A percentile compares a stretch with the other conserved stretches of the same genome.
Conservation (phyloP, 2,888 invertebrate species). For the Drosophila anomalata region DNA sequence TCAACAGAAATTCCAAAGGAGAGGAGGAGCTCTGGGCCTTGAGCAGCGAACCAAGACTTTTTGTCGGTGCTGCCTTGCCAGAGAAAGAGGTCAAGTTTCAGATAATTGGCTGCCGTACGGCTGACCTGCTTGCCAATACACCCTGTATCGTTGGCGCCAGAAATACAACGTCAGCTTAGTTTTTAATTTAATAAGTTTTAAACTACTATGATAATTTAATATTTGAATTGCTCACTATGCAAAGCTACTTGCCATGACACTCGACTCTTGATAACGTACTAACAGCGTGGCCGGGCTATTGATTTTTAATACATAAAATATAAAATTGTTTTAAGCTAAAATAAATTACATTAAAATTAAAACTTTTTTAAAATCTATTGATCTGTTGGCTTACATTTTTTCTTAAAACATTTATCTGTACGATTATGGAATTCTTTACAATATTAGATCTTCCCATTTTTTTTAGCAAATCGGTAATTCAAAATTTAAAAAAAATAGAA, state of each 20-base stretch:
- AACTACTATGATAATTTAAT: conserved; percentile 2
- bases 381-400: too few species aligned
- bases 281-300: too few species aligned
- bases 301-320: neutral
- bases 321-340: neutral
- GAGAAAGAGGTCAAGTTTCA: conserved; percentile 87
- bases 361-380: too few species aligned
- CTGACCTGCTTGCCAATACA: conserved; percentile 74
- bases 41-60: conserved; percentile 82
- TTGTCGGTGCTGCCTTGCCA: conserved; percentile 60
- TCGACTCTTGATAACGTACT: neutral
- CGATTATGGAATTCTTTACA: too few species aligned
- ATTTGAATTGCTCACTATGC: conserved; percentile 16
- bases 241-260: conserved; percentile 34
- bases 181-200: conserved; percentile 10
- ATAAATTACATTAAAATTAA: neutral
- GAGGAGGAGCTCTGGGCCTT: conserved; percentile 88
- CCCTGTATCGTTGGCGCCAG: conserved; percentile 73
- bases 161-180: neutral
- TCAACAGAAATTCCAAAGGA: conserved; percentile 86
- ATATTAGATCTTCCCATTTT: too few species aligned
- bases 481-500: too few species aligned
- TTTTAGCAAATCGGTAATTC: too few species aligned
- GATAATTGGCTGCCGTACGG: conserved; percentile 86
- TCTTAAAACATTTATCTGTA: too few species aligned